Evolutionary conservation across 2,113 vertebrate genomes (phyloP), one percentile per base, ranked within the genome.

Genomic region (Holacanthus passer): DNA sequence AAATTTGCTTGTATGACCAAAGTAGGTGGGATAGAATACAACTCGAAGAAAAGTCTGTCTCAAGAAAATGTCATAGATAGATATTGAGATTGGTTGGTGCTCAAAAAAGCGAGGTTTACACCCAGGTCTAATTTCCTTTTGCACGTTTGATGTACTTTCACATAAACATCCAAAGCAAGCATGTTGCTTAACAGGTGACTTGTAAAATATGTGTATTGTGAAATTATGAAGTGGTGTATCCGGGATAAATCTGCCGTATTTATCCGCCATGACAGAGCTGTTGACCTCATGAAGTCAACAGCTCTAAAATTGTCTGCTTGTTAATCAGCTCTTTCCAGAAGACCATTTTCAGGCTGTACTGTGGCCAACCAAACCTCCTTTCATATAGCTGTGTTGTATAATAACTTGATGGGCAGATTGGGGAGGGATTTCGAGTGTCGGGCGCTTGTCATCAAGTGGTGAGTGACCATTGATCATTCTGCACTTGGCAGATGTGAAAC

Each of bases 211-310:
- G 65, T 66, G 41, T 12, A 14, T 65, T 43, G 67, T 45, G 78
- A 75, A 43, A 73, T 5, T 56, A 20, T 75, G 41, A 78, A 76
- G 75, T 71, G 69, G 47, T 32, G 17, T 58, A 60, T 83, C 60
- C 7, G 10, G 60, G 16, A 55, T 81, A 64, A 72, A 81, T 74
- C 22, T 66, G 39, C 69, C 62, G 56, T 35, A 73, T 73, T 41
- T 31, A 43, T 84, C 43, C 48, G 17, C 55, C 48, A 48, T 60
- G 60, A 71, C 73, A 47, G 73, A 0, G 50, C 50, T 83, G 81
- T 85, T 90, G 89, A 87, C 72, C 80, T 59, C 74, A 22, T 39
- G 73, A 73, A 72, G 81, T 83, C 86, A 84, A 82, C 65, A 83
- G 73, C 82, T 78, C 69, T 70, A 70, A 87, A 87, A 81, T 65